phyloP scores from a whole-genome alignment of 2,113 vertebrate species.

The Xenopus laevis region DNA sequence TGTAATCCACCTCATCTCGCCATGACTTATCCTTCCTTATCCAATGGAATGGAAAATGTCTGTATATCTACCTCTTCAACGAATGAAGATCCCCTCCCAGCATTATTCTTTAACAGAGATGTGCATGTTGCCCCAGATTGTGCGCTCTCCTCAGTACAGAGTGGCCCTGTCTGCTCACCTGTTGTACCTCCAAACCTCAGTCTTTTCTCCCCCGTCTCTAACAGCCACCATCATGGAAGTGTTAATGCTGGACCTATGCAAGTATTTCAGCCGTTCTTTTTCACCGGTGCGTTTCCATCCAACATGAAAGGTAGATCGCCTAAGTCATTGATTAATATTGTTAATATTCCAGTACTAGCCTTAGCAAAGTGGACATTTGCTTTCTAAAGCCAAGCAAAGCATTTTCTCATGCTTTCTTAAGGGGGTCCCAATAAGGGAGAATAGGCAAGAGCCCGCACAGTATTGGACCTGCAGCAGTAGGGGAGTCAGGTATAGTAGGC shows the following conservation, averaged over 20 bases:
- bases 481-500: too few relatives aligned
- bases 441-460: too few relatives aligned
- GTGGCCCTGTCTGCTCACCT: constrained; percentile 68
- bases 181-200: constrained; percentile 67
- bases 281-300: constrained; percentile 91
- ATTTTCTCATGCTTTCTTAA: too few relatives aligned
- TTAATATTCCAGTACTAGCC: too few relatives aligned
- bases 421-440: too few relatives aligned
- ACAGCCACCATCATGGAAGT: constrained; percentile 71
- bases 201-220: constrained; percentile 59
- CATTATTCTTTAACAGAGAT: constrained; percentile 39
- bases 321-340: too few relatives aligned
- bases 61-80: not conserved
- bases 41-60: constrained; percentile 29
- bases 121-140: constrained; percentile 51
- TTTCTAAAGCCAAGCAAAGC: too few relatives aligned
- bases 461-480: too few relatives aligned
- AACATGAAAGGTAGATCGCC: constrained; percentile 80
- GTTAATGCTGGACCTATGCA: constrained; percentile 72
- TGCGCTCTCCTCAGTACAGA: constrained; percentile 59
- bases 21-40: constrained; percentile 13
- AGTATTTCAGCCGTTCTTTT: constrained; percentile 91
- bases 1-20: constrained; percentile 48
- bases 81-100: constrained; percentile 27
- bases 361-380: too few relatives aligned